Evolutionary conservation across 2,888 invertebrate genomes (phyloP), one percentile per base, ranked within the genome.

Genomic region (Andrena fulva): DNA sequence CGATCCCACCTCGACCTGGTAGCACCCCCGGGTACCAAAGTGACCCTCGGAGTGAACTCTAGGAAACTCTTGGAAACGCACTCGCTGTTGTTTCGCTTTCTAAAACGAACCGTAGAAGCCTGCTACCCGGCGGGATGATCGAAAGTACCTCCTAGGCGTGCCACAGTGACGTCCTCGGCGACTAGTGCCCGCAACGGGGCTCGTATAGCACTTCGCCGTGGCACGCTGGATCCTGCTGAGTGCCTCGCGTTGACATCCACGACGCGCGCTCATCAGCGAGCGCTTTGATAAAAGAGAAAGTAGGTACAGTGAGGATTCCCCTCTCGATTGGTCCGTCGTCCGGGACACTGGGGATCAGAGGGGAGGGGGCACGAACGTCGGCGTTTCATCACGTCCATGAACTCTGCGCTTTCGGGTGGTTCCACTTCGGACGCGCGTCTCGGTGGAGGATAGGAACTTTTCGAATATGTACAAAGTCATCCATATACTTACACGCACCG

Each of bases 301-400:
- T 24, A 50, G 27, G 27, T 12, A n/a, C 56, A 29, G 35, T 24
- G 4, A 31, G 62, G 64, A 20, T 24, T 12, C 20, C 24, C 56
- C 24, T 12, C 2, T 52, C 76, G 69, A 42, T 56, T 24, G 67
- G n/a, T 64, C 59, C 31, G 10, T 16, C 42, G 24, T 8, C 24
- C n/a, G 27, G 33, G 33, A 52, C 48, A 64, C 12, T 31, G 59
- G 20, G 54, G 54, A 12, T 8, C 20, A 29, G 20, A 54, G 50
- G 64, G 56, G 48, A 48, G 35, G 48, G 77, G 79, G 64, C 75
- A 76, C 67, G 78, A 85, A 86, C 71, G 76, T 80, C 84, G 83
- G 81, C 85, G 80, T 86, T 88, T 88, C 82, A 83, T 86, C 83
- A 85, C 83, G 83, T 85, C 84, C 85, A 82, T 87, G 76, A 80